Percentiles rank a stretch among this genome's conserved stretches.
These are phyloP conservation scores for Thalassoma bifasciatum DNA, from an alignment of 2,113 vertebrate species.

Conservation along the genomic window DNA sequence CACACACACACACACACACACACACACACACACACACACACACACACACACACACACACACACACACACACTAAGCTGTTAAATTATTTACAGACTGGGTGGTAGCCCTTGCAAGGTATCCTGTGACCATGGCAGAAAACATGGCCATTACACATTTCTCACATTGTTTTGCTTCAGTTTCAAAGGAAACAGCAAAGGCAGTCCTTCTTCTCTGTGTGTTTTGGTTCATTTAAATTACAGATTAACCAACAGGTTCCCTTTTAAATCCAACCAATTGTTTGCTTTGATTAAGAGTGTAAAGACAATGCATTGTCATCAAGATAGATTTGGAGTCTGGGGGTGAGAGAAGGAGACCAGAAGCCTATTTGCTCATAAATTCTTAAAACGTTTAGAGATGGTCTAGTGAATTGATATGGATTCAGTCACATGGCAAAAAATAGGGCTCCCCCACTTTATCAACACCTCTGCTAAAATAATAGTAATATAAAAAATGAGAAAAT, in stretches of 20 bases:
- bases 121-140: constrained; percentile 23
- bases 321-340: constrained; percentile 4
- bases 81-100: constrained; percentile 68
- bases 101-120: constrained; percentile 9
- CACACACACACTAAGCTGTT: constrained; percentile 27
- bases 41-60: background rate
- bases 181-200: background rate
- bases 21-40: background rate
- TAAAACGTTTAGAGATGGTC: constrained; percentile 39
- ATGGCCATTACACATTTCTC: constrained; percentile 3
- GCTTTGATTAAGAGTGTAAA: background rate
- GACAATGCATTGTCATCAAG: constrained; percentile 6
- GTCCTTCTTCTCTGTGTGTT: background rate
- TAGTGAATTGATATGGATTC: constrained; percentile 28
- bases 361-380: constrained; percentile 55
- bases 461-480: too few relatives aligned
- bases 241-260: background rate
- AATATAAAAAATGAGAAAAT: too few relatives aligned
- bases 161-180: constrained; percentile 7
- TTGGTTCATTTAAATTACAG: background rate
- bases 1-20: background rate
- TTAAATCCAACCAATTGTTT: background rate
- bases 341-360: constrained; percentile 8
- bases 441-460: background rate
- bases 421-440: constrained; percentile 28